These are phyloP conservation scores for Mus minutoides DNA, from an alignment of 2,797 vertebrate genomes.

Conservation along the genomic window DNA sequence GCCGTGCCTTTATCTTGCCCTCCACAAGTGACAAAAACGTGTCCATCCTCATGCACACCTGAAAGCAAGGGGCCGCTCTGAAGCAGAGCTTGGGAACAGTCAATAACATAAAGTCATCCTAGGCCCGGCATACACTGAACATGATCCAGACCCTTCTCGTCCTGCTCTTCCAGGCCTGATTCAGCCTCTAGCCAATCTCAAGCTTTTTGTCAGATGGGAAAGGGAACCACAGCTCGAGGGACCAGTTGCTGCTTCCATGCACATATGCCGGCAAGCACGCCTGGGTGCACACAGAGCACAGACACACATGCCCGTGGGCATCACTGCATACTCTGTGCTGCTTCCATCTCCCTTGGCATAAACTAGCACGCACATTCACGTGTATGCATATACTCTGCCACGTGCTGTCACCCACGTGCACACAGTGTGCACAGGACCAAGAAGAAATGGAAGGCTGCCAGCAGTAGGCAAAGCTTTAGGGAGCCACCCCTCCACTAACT, in stretches of 20 bases:
- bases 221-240: neutral
- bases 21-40: constrained; percentile 9
- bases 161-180: neutral
- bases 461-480: constrained; percentile 59
- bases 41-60: neutral
- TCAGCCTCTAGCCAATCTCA: constrained; percentile 8
- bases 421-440: constrained; percentile 70
- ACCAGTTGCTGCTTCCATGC: constrained; percentile 3
- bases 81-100: constrained; percentile 1
- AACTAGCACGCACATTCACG: constrained; percentile 40
- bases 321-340: constrained; percentile 42
- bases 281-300: constrained; percentile 60
- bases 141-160: neutral
- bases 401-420: constrained; percentile 75
- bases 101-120: neutral
- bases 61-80: neutral
- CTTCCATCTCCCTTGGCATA: constrained; percentile 53
- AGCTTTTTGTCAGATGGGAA: constrained; percentile 42
- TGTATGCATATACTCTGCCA: constrained; percentile 61
- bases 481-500: constrained; percentile 51
- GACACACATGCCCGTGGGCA: constrained; percentile 66
- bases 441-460: constrained; percentile 71
- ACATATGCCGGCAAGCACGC: constrained; percentile 50
- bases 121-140: neutral
- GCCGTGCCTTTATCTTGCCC: neutral